A percentile compares a stretch with the other conserved stretches of the same genome.
phyloP scores from a whole-genome alignment of 2,113 vertebrate genomes.

The Spilogale gracilis region DNA sequence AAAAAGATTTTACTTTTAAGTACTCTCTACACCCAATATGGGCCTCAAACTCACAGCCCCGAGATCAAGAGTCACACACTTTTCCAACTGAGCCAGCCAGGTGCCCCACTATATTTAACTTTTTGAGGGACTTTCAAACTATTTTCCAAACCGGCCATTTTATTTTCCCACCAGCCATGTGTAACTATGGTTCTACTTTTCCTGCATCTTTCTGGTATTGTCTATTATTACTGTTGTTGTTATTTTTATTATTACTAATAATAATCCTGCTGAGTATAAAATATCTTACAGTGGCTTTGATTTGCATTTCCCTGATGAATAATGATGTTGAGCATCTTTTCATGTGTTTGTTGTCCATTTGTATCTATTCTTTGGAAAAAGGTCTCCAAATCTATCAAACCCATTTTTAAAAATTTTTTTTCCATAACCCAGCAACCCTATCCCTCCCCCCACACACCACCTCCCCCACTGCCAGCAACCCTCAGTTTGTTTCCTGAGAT shows the following conservation, averaged over 20 bases:
- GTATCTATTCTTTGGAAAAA: neutral
- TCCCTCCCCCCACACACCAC: too few species aligned
- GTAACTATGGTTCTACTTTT: neutral
- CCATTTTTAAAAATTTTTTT: neutral
- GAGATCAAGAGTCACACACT: neutral
- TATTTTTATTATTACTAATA: neutral
- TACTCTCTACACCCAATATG: neutral
- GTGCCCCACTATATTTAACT: neutral
- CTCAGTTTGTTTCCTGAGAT: too few species aligned
- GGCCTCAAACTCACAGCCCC: neutral
- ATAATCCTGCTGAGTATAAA: neutral
- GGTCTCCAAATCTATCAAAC: neutral
- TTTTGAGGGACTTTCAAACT: slow-evolving; percentile 5
- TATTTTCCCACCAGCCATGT: neutral
- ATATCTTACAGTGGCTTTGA: neutral
- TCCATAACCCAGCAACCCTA: too few species aligned
- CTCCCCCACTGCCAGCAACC: too few species aligned
- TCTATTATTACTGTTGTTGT: neutral
- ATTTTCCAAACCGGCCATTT: neutral
- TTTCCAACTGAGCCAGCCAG: neutral
- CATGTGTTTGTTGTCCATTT: neutral
- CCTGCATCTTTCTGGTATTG: neutral
- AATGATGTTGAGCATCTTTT: slow-evolving; percentile 13
- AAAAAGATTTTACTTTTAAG: neutral
- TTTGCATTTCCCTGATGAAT: neutral